A percentile compares a stretch with the other conserved stretches of the same genome.
phyloP scores from a whole-genome alignment of 2,113 vertebrate species.

The Agelaius tricolor region DNA sequence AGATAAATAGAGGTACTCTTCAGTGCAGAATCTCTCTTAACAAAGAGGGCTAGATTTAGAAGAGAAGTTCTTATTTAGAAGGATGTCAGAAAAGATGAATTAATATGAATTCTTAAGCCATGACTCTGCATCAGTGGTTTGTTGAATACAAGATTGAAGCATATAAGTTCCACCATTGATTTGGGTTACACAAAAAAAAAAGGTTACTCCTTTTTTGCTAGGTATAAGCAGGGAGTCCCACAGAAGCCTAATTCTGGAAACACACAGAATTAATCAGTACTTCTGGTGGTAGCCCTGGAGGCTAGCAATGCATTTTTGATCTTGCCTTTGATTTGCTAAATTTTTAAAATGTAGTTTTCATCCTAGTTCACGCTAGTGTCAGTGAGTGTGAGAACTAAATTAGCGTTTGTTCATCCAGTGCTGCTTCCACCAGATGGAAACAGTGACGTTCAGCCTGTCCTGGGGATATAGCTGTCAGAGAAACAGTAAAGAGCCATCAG shows the following conservation, averaged over 20 bases:
- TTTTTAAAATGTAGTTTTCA: constrained; percentile 36
- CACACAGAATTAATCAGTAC: not conserved
- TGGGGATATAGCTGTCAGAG: constrained; percentile 30
- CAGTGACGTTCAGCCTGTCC: not conserved
- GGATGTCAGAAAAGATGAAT: not conserved
- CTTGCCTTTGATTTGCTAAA: constrained; percentile 26
- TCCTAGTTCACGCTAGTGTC: not conserved
- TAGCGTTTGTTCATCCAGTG: not conserved
- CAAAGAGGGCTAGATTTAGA: not conserved
- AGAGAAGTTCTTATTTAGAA: not conserved
- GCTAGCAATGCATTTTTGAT: constrained; percentile 2
- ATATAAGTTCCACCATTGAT: not conserved
- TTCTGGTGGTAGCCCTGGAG: not conserved
- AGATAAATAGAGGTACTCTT: constrained; percentile 25
- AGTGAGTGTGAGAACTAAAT: constrained; percentile 20
- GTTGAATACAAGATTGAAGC: not conserved
- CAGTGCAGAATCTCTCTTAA: not conserved
- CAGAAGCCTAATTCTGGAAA: not conserved
- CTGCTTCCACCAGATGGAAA: constrained; percentile 48
- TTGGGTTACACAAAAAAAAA: not conserved
- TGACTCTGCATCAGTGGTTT: not conserved
- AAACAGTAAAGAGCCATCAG: constrained; percentile 1
- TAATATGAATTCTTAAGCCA: not conserved
- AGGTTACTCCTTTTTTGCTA: not conserved
- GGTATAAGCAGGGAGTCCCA: not conserved